Percentiles rank a stretch among this genome's conserved stretches.
phyloP scores from a whole-genome alignment of 2,113 vertebrate species.

The Apaloderma vittatum region DNA sequence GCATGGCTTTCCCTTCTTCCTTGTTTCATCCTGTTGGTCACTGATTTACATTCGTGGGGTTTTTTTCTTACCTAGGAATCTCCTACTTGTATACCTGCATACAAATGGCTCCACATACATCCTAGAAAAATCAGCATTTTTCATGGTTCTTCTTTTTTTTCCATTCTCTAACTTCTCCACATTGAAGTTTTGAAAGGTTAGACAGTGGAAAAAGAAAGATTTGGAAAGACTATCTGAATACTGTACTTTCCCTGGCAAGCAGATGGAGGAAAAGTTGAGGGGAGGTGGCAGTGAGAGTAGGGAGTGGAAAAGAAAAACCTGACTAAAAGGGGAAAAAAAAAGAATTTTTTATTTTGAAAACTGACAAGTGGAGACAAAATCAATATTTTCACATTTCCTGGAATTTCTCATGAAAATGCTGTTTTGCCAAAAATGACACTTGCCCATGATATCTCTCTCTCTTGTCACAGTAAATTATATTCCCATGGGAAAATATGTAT shows the following conservation, averaged over 20 bases:
- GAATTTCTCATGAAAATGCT: neutral
- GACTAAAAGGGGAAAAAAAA: neutral
- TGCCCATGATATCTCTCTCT: neutral
- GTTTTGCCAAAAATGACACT: neutral
- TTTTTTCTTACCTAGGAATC: neutral
- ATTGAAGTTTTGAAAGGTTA: constrained; percentile 46
- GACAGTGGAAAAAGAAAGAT: constrained; percentile 56
- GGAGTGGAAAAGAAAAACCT: constrained; percentile 29
- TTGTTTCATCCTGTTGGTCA: neutral
- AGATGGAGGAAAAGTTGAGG: constrained; percentile 44
- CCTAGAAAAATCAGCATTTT: neutral
- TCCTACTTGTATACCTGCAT: neutral
- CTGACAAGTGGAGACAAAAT: constrained; percentile 19
- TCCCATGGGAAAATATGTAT: neutral
- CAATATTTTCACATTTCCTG: constrained; percentile 7
- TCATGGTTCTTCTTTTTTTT: neutral
- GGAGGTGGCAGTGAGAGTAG: neutral
- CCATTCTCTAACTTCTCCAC: neutral
- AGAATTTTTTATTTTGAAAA: neutral
- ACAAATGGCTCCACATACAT: neutral
- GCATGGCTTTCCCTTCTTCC: neutral
- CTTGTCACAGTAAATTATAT: neutral
- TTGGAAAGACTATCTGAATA: constrained; percentile 47
- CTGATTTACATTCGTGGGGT: neutral
- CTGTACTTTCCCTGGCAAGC: constrained; percentile 47